A percentile compares a stretch with the other conserved stretches of the same genome.
Evolutionary conservation across 2,113 vertebrate species (phyloP).

Genomic region (Todiramphus chloris): DNA sequence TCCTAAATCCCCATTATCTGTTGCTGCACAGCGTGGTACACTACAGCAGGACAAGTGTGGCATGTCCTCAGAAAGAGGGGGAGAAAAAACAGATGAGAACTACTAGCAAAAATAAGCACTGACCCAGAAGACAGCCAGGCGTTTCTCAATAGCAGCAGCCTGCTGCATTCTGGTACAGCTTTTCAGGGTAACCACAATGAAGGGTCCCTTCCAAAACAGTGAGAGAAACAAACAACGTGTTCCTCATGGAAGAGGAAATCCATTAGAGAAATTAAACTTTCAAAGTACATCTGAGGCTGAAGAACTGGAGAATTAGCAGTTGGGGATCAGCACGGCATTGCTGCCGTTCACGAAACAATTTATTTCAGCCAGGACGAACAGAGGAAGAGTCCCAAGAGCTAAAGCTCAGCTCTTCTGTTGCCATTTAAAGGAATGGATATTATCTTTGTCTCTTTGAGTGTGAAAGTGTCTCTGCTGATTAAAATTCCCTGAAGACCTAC

Average conservation of each 20-base stretch:
- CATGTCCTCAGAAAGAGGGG: background rate
- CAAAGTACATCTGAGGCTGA: background rate
- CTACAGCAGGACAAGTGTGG: background rate
- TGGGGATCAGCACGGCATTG: background rate
- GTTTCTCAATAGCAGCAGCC: background rate
- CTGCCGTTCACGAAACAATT: fast-evolving
- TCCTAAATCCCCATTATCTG: background rate
- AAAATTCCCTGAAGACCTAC: constrained; percentile 78
- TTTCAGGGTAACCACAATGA: background rate
- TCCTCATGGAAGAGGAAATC: background rate
- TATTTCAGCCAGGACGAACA: background rate
- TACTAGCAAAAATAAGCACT: background rate
- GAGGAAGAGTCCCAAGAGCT: background rate
- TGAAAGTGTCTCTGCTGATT: constrained; percentile 62
- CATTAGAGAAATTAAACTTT: background rate
- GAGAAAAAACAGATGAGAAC: background rate
- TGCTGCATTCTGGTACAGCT: background rate
- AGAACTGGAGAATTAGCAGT: background rate
- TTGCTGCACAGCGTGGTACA: background rate
- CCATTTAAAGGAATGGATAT: constrained; percentile 34
- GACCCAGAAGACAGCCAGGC: background rate
- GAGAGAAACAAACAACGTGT: background rate
- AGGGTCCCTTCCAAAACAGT: background rate
- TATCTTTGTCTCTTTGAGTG: constrained; percentile 27
- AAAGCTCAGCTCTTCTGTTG: background rate